Base-by-base conservation (phyloP, 2,113 vertebrate species). In the Natator depressus region DNA sequence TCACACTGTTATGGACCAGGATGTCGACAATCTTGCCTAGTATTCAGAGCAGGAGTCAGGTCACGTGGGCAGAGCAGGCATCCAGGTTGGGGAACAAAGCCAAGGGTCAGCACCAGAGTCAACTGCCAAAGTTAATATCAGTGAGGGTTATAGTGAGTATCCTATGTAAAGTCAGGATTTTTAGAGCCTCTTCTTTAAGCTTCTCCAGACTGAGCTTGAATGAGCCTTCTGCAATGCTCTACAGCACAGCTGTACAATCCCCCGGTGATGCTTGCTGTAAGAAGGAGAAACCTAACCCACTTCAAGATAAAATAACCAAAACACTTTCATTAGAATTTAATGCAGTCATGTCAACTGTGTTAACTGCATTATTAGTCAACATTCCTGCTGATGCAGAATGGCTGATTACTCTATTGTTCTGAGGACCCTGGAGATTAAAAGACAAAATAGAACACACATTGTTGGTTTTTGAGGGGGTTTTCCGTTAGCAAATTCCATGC, bases 321-420 rank as follows among this genome's bases (percentile, higher is more conserved):
- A 81, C 78, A 62, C 4, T n/a, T 4, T 0, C 0, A 89, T 31
- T 42, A 80, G 72, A 1, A 35, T 86, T 38, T 35, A 82, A 20
- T 57, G 0, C 0, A 24, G n/a, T 8, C 12, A 12, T 78, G 3
- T 53, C 80, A n/a, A 53, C 31, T 13, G 22, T 53, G 31, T 54
- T 54, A 55, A 69, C 50, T 25, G 10, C 35, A 42, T 19, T n/a
- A 51, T 16, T 55, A 51, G 54, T 51, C 50, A 81, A 79, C 59
- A 69, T 85, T 80, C 4, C 38, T 78, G 4, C 81, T 78, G 11
- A 1, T 16, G 83, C 13, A 49, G 5, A 83, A 38, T 24, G 1
- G 3, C 47, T 84, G 3, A 10, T 65, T 65, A 65, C 31, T 59
- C 11, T 51, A 3, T 35, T 79, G 42, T 14, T 65, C 8, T 47